Conservation (phyloP, 2,888 invertebrate species). For the Tanypteryx hageni region DNA sequence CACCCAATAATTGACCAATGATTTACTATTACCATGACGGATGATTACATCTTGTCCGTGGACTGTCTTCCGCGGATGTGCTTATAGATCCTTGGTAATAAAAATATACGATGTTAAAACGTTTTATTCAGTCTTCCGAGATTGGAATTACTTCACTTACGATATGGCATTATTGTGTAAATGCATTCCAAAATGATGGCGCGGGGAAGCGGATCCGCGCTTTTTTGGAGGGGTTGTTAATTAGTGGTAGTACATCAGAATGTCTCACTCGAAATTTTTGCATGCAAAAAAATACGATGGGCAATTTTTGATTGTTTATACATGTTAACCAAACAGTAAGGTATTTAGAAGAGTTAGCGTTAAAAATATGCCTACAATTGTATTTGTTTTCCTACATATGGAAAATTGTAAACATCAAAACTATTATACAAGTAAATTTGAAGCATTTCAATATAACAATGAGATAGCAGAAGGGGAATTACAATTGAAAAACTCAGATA, state of each 20-base stretch:
- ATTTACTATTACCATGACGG: neutral
- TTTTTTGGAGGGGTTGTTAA: neutral
- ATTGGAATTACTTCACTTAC: neutral
- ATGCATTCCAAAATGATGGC: neutral
- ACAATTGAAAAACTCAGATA: too few species aligned
- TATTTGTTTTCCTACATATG: neutral
- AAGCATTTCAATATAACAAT: neutral
- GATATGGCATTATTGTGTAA: neutral
- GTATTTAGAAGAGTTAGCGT: conserved; percentile 2
- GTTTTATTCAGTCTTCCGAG: conserved; percentile 3
- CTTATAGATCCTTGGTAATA: conserved; percentile 21
- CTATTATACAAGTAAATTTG: neutral
- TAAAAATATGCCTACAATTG: neutral
- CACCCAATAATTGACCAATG: neutral
- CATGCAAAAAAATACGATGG: neutral
- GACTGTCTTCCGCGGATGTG: conserved; percentile 13
- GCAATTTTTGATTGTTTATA: neutral
- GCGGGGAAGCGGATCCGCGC: neutral
- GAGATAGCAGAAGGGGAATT: too few species aligned
- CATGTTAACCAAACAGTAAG: neutral
- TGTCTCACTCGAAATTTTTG: neutral
- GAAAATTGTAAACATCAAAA: neutral
- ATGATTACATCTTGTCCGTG: neutral
- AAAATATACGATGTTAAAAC: neutral
- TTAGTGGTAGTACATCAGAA: neutral